Conservation (phyloP, 2,888 invertebrate species). For the Drosophila gaucha region DNA sequence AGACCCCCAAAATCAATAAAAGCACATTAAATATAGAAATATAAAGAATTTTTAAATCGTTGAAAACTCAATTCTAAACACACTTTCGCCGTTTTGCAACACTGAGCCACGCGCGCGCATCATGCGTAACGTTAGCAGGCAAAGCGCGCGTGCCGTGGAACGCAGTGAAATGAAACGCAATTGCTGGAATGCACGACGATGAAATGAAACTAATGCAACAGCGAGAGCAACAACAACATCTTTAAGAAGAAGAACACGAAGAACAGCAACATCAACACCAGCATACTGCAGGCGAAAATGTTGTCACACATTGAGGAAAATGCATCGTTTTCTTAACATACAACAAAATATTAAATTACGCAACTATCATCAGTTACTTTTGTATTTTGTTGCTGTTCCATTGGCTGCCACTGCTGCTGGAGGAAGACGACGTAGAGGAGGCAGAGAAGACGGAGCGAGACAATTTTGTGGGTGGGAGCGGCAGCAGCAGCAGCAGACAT, state of each 20-base stretch:
- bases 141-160: slow-evolving; percentile 53
- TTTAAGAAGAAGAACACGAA: slow-evolving; percentile 10
- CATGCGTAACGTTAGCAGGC: slow-evolving; percentile 53
- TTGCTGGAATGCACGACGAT: slow-evolving; percentile 43
- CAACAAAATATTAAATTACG: slow-evolving; percentile 83
- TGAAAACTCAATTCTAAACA: slow-evolving; percentile 1
- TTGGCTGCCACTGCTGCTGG: slow-evolving; percentile 65
- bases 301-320: slow-evolving; percentile 78
- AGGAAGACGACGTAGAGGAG: slow-evolving; percentile 45
- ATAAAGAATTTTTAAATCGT: slow-evolving; percentile 7
- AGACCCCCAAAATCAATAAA: slow-evolving; percentile 53
- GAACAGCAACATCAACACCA: slow-evolving; percentile 17
- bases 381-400: slow-evolving; percentile 77
- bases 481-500: slow-evolving; percentile 47
- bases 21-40: slow-evolving; percentile 11
- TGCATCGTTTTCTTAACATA: slow-evolving; percentile 83
- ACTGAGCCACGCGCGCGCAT: slow-evolving; percentile 51
- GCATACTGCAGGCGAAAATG: slow-evolving; percentile 56
- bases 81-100: slow-evolving; percentile 31
- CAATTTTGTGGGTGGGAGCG: slow-evolving; percentile 42
- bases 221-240: slow-evolving; percentile 1
- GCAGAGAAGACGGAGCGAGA: slow-evolving; percentile 36
- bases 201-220: slow-evolving; percentile 32
- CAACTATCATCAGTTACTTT: slow-evolving; percentile 83
- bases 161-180: slow-evolving; percentile 50